Evolutionary conservation across 2,797 vertebrate genomes (phyloP).

Genomic region (Scolopax rusticola): DNA sequence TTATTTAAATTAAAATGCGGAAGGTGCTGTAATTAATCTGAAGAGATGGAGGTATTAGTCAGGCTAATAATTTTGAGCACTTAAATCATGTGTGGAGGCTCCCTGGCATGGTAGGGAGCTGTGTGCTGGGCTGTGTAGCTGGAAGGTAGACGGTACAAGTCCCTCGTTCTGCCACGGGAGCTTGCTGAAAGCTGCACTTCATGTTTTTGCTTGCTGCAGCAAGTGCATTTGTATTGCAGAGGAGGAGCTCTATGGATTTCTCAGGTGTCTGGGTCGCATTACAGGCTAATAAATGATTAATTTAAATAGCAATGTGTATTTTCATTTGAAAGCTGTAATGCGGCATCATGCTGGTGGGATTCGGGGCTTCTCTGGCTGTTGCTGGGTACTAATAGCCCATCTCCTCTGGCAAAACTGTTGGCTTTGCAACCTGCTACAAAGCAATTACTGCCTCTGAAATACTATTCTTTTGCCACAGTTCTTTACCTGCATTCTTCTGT

Average conservation of each 20-base stretch:
- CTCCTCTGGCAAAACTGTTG: neutral
- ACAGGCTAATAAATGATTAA: slow-evolving; percentile 52
- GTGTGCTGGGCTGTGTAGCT: neutral
- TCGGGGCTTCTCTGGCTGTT: neutral
- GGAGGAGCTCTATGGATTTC: slow-evolving; percentile 8
- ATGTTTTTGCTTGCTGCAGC: neutral
- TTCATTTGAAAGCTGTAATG: neutral
- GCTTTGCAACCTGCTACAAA: neutral
- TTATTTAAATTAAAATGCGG: neutral
- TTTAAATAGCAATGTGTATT: neutral
- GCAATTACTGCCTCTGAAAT: neutral
- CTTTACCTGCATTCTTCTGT: neutral
- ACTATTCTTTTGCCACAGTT: neutral
- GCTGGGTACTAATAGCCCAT: neutral
- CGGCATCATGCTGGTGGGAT: neutral
- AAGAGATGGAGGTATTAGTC: neutral
- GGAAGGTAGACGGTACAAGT: neutral
- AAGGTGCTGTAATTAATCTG: neutral
- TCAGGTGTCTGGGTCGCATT: slow-evolving; percentile 25
- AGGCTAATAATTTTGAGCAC: neutral
- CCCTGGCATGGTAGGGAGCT: neutral
- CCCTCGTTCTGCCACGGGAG: neutral
- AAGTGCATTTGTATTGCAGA: neutral
- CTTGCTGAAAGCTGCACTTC: neutral
- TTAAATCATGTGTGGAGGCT: neutral